Conservation (phyloP, 2,888 invertebrate genomes). For the Drosophila algonquin region DNA sequence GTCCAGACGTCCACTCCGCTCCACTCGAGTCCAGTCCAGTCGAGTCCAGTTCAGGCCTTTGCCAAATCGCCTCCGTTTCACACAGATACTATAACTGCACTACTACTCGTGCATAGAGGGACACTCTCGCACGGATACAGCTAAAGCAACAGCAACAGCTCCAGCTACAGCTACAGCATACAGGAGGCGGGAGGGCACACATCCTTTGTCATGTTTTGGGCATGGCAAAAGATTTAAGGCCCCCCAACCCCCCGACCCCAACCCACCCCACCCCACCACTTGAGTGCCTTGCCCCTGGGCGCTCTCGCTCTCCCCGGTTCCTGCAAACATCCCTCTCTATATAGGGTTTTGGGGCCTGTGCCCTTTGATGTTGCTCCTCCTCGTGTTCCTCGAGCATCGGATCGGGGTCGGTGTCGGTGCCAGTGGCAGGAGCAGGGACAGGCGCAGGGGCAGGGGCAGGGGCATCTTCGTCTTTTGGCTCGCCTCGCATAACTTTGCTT, state of each 20-base stretch:
- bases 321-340: conserved; percentile 54
- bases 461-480: conserved; percentile 31
- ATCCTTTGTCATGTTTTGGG: conserved; percentile 77
- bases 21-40: too few species aligned
- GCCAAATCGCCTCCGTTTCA: conserved; percentile 67
- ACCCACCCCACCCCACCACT: conserved; percentile 1
- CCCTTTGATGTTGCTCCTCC: conserved; percentile 54
- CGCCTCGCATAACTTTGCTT: conserved; percentile 78
- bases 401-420: not conserved
- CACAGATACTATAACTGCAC: not conserved
- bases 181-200: conserved; percentile 36
- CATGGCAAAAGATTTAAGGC: conserved; percentile 67
- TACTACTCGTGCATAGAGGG: not conserved
- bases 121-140: not conserved
- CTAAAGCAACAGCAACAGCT: too few species aligned
- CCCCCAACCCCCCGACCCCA: conserved; percentile 17
- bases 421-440: not conserved
- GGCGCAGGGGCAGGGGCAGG: not conserved
- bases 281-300: not conserved
- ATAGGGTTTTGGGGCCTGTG: conserved; percentile 54
- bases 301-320: conserved; percentile 20
- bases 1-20: conserved; percentile 34
- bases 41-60: not conserved
- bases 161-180: not conserved
- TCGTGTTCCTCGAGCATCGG: conserved; percentile 37